Conservation (phyloP, 2,113 vertebrate genomes). For the Ctenomys sociabilis region DNA sequence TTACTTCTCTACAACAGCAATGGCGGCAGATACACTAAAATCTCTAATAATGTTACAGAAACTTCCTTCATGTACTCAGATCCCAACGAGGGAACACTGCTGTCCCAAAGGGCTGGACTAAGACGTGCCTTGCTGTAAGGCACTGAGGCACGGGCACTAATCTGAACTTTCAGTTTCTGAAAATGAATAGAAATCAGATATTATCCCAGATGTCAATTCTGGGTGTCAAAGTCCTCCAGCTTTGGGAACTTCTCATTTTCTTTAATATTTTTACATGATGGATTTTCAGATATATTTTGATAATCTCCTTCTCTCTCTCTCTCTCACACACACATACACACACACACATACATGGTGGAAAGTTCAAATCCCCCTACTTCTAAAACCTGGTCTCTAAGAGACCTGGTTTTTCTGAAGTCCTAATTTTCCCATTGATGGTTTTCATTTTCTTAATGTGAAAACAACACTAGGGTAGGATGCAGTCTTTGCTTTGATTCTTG, state of each 20-base stretch:
- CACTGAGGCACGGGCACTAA: not conserved
- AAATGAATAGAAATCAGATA: not conserved
- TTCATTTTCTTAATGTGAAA: not conserved
- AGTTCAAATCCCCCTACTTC: not conserved
- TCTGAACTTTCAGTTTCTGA: not conserved
- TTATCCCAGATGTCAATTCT: not conserved
- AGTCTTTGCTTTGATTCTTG: not conserved
- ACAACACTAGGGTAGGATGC: not conserved
- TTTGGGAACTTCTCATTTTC: not conserved
- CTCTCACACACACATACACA: not conserved
- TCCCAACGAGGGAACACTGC: not conserved
- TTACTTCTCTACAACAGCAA: slow-evolving; percentile 72
- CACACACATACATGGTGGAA: not conserved
- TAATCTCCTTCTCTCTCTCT: not conserved
- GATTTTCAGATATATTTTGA: not conserved
- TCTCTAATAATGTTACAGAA: slow-evolving; percentile 28
- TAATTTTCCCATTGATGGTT: not conserved
- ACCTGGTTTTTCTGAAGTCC: not conserved
- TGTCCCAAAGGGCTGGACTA: not conserved
- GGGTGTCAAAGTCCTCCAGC: not conserved
- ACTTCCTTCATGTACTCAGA: not conserved
- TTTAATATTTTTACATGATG: not conserved
- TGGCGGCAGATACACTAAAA: slow-evolving; percentile 64
- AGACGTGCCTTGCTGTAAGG: not conserved
- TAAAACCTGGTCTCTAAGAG: not conserved